phyloP scores from a whole-genome alignment of 1,140 invertebrate species.

The Brachionus plicatilis region DNA sequence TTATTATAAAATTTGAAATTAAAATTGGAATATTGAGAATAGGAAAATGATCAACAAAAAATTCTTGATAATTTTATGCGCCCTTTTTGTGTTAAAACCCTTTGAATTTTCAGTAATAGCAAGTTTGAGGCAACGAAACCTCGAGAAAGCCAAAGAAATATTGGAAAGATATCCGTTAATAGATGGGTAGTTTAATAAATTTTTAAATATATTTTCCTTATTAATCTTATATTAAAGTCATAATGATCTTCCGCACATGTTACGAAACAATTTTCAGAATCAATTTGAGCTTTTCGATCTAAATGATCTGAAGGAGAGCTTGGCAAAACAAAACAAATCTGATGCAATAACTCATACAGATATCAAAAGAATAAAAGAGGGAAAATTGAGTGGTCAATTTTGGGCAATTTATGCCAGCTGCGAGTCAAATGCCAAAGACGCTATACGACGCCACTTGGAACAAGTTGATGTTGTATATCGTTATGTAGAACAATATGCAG shows the following conservation, averaged over 20 bases:
- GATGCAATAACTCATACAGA: conserved; percentile 64
- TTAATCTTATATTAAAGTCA: neutral
- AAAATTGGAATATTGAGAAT: conserved; percentile 42
- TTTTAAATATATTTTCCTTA: neutral
- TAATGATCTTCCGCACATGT: conserved; percentile 30
- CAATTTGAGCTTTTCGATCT: neutral
- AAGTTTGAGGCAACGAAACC: neutral
- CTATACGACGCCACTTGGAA: conserved; percentile 75
- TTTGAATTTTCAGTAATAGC: neutral
- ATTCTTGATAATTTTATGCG: neutral
- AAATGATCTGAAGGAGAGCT: conserved; percentile 22
- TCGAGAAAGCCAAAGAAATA: conserved; percentile 60
- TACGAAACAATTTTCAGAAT: conserved; percentile 31
- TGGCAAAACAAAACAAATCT: neutral
- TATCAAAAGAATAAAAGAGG: conserved; percentile 71
- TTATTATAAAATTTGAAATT: conserved; percentile 40
- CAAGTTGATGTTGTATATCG: conserved; percentile 79
- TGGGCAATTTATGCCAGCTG: conserved; percentile 81
- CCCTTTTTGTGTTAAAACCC: neutral
- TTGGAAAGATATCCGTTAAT: conserved; percentile 63
- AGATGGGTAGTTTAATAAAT: conserved; percentile 58
- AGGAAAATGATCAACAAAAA: conserved; percentile 34
- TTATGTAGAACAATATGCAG: conserved; percentile 72
- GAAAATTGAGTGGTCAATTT: conserved; percentile 77
- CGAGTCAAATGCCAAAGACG: conserved; percentile 72